Conservation (phyloP, 2,113 vertebrate genomes). For the Poicephalus gulielmi region DNA sequence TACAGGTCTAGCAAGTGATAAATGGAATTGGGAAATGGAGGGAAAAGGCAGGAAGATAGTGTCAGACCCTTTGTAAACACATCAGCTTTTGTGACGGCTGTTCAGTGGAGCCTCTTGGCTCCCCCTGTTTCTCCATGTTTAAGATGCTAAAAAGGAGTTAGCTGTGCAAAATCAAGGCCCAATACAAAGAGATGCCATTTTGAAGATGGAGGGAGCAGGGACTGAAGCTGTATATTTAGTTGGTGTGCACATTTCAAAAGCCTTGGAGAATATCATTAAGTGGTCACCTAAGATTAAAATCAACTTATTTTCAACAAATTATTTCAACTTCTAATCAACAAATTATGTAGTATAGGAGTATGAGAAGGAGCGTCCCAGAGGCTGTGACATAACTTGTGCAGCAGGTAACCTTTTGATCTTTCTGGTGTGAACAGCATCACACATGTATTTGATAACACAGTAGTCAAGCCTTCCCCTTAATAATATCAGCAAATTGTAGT, state of each 20-base stretch:
- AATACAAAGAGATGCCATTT: neutral
- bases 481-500: neutral
- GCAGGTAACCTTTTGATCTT: neutral
- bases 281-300: neutral
- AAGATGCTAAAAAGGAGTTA: neutral
- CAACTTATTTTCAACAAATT: neutral
- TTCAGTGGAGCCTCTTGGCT: neutral
- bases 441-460: neutral
- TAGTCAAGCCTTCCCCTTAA: neutral
- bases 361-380: neutral
- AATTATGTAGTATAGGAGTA: neutral
- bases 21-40: neutral
- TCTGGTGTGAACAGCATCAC: neutral
- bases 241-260: neutral
- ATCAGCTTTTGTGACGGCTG: neutral
- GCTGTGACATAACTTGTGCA: neutral
- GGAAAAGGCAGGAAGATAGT: neutral
- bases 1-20: neutral
- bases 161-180: neutral
- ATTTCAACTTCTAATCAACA: neutral
- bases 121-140: neutral
- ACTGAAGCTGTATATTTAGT: constrained; percentile 50
- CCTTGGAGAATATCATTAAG: neutral
- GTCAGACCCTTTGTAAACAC: neutral
- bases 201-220: neutral